Evolutionary conservation across 2,888 invertebrate species (phyloP), one percentile per base, ranked within the genome.

Genomic region (Synergus gifuensis): DNA sequence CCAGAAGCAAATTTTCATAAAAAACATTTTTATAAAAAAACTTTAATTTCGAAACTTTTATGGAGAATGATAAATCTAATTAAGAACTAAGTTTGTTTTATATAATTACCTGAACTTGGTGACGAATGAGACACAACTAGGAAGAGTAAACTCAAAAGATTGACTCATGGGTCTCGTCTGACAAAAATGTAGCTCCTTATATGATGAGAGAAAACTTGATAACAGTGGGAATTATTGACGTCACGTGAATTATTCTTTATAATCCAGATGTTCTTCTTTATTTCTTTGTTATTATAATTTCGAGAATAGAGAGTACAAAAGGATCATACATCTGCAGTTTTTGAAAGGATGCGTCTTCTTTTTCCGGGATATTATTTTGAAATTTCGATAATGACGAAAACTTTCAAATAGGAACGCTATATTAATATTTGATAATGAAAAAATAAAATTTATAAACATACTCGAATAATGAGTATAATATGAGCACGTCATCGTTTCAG

Each of bases 141-240:
- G 22, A 49, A 69, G 22, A 22, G 9, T 28, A 69, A 49, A 49
- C 58, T 58, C 1, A 18, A 18, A 18, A 58, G 58, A 18, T 18
- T n/a, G 58, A 58, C n/a, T 11, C 58, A 9, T 58, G 58, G 11
- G 9, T 9, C 58, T 18, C 58, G 18, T 18, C n/a, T 58, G 9
- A 18, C 1, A 18, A 58, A 58, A 58, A 58, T 18, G 9, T 18
- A 69, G 36, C n/a, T 46, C 49, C 28, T 69, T 49, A 49, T 69
- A 36, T 16, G 4, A 28, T 69, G 28, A 69, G 22, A 69, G 14
- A 46, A 69, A 69, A 46, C 49, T n/a, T 58, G 58, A 58, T 58
- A 58, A 58, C 18, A 18, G 58, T 11, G 9, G 58, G 58, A 58
- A 58, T 18, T 58, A 58, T 18, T 58, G 8, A 58, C 58, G 18